Evolutionary conservation across 2,888 invertebrate genomes (phyloP), one percentile per base, ranked within the genome.

Genomic region (Trichogramma evanescens): DNA sequence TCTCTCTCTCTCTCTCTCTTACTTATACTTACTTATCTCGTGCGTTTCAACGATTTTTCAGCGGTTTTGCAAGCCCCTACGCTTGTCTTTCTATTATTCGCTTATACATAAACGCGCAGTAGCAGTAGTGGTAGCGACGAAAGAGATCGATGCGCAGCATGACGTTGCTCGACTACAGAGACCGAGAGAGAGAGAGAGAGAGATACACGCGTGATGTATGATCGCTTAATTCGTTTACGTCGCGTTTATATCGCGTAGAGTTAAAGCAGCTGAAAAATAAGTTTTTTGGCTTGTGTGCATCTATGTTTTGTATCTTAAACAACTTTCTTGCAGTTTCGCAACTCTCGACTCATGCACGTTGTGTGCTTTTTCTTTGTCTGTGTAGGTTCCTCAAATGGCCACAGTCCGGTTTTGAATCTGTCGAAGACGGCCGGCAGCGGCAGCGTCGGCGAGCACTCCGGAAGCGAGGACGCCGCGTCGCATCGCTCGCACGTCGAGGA

Each of bases 401-500:
- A 92, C 82, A 94, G 93, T 86, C 94, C 94, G 65, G 93, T 94
- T 68, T 80, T 94, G 72, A 94, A 94, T 81, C 83, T 95, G 62
- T 93, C 94, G 58, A 94, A 94, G 80, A 91, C 91, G 60, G 92
- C 91, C 57, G 88, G 80, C 73, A 88, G 88, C 64, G 91, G 89
- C 66, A 90, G 91, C 72, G 85, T 84, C 66, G 84, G 84, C 67
- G 81, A 81, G 57, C 82, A 82, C 71, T 84, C 84, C 65, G 84
- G 84, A 67, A 84, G 84, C 71, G 83, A 88, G 79, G 81, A 85
- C 74, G 83, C 86, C 76, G 81, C 79, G 78, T 89, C 80, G 76
- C 87, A 80, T 73, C 83, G 76, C 78, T 86, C 77, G 74, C 86
- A 75, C 69, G 86, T 89, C 68, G 91, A 91, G 68, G 91, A 91